Evolutionary conservation across 53 echinoderm and acorn worm species (phyloP).

Genomic region (Henricia sp.): DNA sequence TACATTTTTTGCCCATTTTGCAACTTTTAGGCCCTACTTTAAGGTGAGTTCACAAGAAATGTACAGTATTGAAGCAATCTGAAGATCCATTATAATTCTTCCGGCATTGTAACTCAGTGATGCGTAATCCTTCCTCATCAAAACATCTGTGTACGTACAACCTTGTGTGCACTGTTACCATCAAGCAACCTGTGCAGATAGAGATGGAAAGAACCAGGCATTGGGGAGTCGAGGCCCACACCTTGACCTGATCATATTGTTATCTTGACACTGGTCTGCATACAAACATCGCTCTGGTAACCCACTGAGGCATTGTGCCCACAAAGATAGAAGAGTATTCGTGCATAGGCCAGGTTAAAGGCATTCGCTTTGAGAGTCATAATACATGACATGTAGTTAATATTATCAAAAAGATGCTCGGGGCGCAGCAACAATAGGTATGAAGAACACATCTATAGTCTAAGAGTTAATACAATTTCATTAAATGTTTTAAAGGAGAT

Average conservation of each 20-base stretch:
- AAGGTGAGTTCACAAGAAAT: too few species aligned
- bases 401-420: too few species aligned
- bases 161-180: not conserved
- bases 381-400: too few species aligned
- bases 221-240: slow-evolving; percentile 19
- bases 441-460: too few species aligned
- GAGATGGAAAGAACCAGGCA: slow-evolving; percentile 10
- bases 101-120: slow-evolving; percentile 8
- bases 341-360: not conserved
- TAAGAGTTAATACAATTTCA: too few species aligned
- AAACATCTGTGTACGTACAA: slow-evolving; percentile 20
- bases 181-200: not conserved
- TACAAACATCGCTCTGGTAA: slow-evolving; percentile 24
- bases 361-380: too few species aligned
- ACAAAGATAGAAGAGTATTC: not conserved
- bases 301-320: not conserved
- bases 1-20: too few species aligned
- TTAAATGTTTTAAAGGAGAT: too few species aligned
- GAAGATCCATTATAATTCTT: not conserved
- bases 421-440: too few species aligned
- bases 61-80: too few species aligned
- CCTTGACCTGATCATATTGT: slow-evolving; percentile 55
- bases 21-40: too few species aligned
- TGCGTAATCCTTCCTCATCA: not conserved
- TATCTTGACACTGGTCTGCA: slow-evolving; percentile 44